These are phyloP conservation scores for Dynastes hyllus DNA, from an alignment of 2,888 invertebrate genomes.

Conservation along the genomic window DNA sequence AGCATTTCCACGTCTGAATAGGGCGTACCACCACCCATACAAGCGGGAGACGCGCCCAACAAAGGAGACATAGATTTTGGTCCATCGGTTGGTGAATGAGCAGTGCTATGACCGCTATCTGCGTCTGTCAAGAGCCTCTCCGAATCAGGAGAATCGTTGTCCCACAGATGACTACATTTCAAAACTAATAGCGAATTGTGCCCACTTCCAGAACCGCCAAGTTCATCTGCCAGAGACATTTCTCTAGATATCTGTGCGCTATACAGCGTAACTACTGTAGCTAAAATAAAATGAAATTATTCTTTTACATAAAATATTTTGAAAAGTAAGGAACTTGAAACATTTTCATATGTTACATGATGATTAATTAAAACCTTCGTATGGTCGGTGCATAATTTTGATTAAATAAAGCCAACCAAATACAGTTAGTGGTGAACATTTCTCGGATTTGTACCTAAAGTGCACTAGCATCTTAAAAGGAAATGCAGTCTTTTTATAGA, in stretches of 20 bases:
- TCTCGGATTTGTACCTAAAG: no score
- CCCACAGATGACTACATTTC: slow-evolving; percentile 83
- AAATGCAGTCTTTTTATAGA: no score
- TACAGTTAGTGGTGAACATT: no score
- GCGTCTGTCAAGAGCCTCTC: slow-evolving; percentile 86
- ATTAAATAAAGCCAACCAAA: no score
- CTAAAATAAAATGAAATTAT: slow-evolving; percentile 68
- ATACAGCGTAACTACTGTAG: slow-evolving; percentile 76
- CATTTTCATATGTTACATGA: no score
- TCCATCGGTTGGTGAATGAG: slow-evolving; percentile 90
- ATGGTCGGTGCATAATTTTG: no score
- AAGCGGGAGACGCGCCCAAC: slow-evolving; percentile 71
- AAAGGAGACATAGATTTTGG: slow-evolving; percentile 87
- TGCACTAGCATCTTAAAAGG: no score
- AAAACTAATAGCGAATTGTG: slow-evolving; percentile 78
- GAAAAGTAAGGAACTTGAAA: no score
- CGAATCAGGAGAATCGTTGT: slow-evolving; percentile 91
- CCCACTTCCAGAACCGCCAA: slow-evolving; percentile 65
- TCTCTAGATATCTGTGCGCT: slow-evolving; percentile 78
- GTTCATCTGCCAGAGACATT: slow-evolving; percentile 81
- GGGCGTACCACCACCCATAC: slow-evolving; percentile 83
- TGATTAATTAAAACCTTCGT: no score
- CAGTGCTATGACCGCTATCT: slow-evolving; percentile 94
- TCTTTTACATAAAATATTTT: background rate
- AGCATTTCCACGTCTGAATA: slow-evolving; percentile 78